Evolutionary conservation across 1,140 invertebrate genomes (phyloP).

Genomic region (Palaemon carinicauda): DNA sequence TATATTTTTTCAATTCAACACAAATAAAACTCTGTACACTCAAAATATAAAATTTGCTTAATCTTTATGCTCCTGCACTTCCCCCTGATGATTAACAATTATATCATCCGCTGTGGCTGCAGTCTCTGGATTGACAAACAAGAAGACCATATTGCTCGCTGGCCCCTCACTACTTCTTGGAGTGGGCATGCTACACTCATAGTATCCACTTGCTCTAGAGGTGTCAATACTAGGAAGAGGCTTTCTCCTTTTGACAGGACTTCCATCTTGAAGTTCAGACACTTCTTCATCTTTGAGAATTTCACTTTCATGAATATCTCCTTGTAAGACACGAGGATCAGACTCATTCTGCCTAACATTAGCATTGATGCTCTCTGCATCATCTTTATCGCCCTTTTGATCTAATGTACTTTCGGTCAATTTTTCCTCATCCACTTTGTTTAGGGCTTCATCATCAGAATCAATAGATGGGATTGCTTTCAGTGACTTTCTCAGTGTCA

Average conservation of each 20-base stretch:
- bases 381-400: not conserved
- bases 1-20: not conserved
- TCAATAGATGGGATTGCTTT: not conserved
- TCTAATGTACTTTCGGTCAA: not conserved
- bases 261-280: not conserved
- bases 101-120: constrained; percentile 17
- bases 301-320: not conserved
- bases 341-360: not conserved
- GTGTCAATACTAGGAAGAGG: constrained; percentile 32
- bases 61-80: not conserved
- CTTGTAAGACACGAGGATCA: not conserved
- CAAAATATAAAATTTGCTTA: not conserved
- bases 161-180: constrained; percentile 4
- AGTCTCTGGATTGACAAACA: constrained; percentile 39
- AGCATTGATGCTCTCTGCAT: not conserved
- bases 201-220: constrained; percentile 26
- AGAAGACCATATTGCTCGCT: constrained; percentile 40
- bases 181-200: constrained; percentile 47
- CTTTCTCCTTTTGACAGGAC: not conserved
- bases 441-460: not conserved
- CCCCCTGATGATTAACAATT: constrained; percentile 4
- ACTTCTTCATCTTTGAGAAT: not conserved
- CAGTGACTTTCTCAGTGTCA: not conserved
- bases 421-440: not conserved
- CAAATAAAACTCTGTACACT: not conserved